A percentile compares a stretch with the other conserved stretches of the same genome.
These are phyloP conservation scores for Corvus cornix DNA, from an alignment of 2,113 vertebrate species.

Conservation along the genomic window DNA sequence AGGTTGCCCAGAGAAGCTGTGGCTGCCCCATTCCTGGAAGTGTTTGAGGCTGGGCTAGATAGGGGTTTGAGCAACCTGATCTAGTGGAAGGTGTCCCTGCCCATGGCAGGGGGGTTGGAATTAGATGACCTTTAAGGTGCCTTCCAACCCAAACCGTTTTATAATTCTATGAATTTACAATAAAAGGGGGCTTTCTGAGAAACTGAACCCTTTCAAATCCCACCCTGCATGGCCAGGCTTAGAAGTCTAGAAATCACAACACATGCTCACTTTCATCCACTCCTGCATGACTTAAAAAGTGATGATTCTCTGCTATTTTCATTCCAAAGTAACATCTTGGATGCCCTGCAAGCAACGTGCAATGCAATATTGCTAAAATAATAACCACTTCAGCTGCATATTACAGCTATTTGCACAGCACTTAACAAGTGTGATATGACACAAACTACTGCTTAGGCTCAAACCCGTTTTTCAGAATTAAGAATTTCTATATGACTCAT, in stretches of 20 bases:
- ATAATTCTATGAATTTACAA: background rate
- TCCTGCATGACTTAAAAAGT: background rate
- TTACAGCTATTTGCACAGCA: background rate
- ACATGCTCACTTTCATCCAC: background rate
- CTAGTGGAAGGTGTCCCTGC: background rate
- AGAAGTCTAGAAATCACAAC: background rate
- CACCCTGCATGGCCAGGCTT: background rate
- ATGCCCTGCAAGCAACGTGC: background rate
- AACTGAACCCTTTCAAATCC: background rate
- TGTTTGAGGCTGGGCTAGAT: background rate
- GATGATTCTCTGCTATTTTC: background rate
- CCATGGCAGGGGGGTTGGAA: background rate
- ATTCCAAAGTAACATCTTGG: background rate
- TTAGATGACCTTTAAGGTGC: background rate
- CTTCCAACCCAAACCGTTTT: background rate
- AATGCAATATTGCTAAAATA: background rate
- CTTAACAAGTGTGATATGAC: background rate
- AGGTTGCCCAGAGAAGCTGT: background rate
- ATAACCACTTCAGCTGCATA: background rate
- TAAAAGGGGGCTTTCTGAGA: background rate
- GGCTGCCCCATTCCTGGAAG: background rate
- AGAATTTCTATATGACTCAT: background rate
- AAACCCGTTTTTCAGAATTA: background rate
- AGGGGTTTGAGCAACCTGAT: background rate
- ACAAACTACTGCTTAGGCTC: background rate